These are phyloP conservation scores for Staurois parvus DNA, from an alignment of 2,797 vertebrate genomes.

Conservation along the genomic window DNA sequence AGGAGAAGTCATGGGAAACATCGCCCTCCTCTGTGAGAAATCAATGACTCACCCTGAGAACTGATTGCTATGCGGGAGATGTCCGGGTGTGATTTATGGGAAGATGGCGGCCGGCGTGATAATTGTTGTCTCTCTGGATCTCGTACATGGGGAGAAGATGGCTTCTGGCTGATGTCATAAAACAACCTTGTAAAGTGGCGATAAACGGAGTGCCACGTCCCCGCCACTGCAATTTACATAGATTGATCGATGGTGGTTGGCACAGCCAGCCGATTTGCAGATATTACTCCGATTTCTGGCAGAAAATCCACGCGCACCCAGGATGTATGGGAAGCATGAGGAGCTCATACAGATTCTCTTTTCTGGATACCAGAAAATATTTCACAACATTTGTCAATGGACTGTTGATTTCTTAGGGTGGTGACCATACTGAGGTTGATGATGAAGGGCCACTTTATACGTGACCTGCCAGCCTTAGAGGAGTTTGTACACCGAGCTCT, in stretches of 20 bases:
- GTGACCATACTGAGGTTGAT: too few species aligned
- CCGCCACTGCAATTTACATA: neutral
- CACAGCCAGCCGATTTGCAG: too few species aligned
- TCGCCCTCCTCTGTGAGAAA: neutral
- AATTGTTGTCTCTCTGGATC: neutral
- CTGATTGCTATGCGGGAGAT: neutral
- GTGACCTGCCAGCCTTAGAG: too few species aligned
- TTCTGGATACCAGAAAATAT: too few species aligned
- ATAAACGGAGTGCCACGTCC: neutral
- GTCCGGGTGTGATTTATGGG: neutral
- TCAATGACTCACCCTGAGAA: neutral
- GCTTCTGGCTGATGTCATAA: neutral
- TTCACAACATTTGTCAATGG: too few species aligned
- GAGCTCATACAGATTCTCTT: too few species aligned
- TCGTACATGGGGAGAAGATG: neutral
- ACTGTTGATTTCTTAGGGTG: too few species aligned
- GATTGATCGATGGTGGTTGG: neutral
- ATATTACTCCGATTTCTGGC: too few species aligned
- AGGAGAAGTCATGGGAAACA: neutral
- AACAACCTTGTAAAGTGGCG: constrained; percentile 2
- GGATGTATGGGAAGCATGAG: too few species aligned
- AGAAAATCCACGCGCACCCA: too few species aligned
- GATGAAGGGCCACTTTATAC: too few species aligned
- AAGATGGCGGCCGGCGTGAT: neutral
- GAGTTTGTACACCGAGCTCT: too few species aligned